Percentiles rank a stretch among this genome's conserved stretches.
Evolutionary conservation across 2,113 vertebrate genomes (phyloP).

Genomic region (Hyperoodon ampullatus): DNA sequence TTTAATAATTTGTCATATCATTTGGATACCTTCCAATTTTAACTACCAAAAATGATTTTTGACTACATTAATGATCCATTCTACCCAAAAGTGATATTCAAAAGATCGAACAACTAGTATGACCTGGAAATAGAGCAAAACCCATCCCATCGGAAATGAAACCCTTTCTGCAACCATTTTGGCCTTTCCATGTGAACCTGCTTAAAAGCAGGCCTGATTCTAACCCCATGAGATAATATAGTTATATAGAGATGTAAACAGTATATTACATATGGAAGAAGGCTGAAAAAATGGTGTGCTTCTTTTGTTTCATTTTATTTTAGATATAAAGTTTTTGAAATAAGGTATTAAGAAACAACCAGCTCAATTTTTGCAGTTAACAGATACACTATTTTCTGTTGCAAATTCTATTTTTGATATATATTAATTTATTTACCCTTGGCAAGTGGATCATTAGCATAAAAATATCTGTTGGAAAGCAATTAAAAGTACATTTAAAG

Average conservation of each 20-base stretch:
- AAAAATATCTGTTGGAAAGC: neutral
- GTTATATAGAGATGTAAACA: neutral
- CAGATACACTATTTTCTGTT: neutral
- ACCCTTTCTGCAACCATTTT: accelerated
- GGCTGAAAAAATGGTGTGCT: accelerated
- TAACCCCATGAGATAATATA: neutral
- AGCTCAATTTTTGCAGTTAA: neutral
- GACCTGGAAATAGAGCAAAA: neutral
- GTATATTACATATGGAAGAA: neutral
- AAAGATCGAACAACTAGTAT: neutral
- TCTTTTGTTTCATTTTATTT: neutral
- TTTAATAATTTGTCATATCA: neutral
- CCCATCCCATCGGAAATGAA: neutral
- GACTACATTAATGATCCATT: neutral
- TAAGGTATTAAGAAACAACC: neutral
- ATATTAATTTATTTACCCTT: neutral
- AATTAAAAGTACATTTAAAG: neutral
- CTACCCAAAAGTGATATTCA: neutral
- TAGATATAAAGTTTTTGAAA: neutral
- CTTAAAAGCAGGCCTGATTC: neutral
- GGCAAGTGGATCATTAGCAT: neutral
- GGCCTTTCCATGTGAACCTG: neutral
- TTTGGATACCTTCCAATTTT: neutral
- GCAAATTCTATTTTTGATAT: neutral
- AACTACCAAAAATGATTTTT: neutral